phyloP scores from a whole-genome alignment of 2,888 invertebrate genomes.

The Glyphotaelius pellucidus region DNA sequence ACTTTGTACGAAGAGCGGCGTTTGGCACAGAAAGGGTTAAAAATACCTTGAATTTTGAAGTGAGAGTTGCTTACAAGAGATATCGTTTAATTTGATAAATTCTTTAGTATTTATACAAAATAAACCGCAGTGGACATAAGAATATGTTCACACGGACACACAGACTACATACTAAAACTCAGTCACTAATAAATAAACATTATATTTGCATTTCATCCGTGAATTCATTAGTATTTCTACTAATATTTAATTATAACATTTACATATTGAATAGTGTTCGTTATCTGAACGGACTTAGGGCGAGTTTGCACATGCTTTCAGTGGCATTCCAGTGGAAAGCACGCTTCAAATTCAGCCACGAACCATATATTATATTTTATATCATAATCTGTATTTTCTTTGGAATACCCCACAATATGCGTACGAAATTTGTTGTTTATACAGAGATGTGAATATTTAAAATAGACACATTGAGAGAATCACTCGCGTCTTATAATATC shows the following conservation, averaged over 20 bases:
- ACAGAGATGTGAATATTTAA: not conserved
- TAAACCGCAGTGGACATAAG: not conserved
- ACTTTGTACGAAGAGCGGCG: not conserved
- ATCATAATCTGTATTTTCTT: not conserved
- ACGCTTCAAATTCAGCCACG: not conserved
- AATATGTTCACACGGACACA: too few relatives aligned
- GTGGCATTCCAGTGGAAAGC: not conserved
- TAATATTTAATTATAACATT: too few relatives aligned
- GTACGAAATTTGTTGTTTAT: not conserved
- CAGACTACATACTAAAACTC: too few relatives aligned
- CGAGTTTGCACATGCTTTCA: too few relatives aligned
- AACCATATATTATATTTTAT: not conserved
- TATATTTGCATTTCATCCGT: too few relatives aligned
- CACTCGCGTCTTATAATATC: not conserved
- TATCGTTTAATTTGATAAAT: too few relatives aligned
- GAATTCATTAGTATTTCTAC: too few relatives aligned
- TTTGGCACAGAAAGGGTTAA: not conserved
- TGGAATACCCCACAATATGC: not conserved
- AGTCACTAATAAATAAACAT: not conserved
- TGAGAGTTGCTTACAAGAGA: not conserved
- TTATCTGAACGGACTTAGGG: not conserved
- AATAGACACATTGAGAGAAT: not conserved
- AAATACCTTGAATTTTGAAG: not conserved
- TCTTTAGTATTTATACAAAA: not conserved
- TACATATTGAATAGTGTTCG: too few relatives aligned